phyloP scores from a whole-genome alignment of 1,140 invertebrate genomes.

The Drosophila mojavensis region DNA sequence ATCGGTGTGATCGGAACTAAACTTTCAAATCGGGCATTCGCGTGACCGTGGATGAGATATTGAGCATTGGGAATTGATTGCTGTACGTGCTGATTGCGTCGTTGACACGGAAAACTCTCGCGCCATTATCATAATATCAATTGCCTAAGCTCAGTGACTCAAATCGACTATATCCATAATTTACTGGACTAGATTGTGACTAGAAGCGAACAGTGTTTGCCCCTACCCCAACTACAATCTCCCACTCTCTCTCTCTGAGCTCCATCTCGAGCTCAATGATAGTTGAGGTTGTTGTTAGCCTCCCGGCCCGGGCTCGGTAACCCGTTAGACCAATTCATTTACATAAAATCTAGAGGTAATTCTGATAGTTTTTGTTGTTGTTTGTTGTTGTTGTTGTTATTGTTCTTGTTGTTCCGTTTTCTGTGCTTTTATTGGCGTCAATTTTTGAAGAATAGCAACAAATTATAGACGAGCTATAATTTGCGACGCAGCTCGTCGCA shows the following conservation, averaged over 20 bases:
- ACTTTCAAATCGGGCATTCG: not conserved
- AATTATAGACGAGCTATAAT: constrained; percentile 68
- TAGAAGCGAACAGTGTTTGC: constrained; percentile 18
- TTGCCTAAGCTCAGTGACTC: constrained; percentile 5
- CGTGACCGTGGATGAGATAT: constrained; percentile 26
- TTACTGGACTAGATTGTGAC: constrained; percentile 55
- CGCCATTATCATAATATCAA: constrained; percentile 51
- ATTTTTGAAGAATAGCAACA: constrained; percentile 69
- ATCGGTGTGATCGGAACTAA: not conserved
- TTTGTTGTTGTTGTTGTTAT: constrained; percentile 9
- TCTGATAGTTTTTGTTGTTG: constrained; percentile 46
- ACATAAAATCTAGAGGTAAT: constrained; percentile 63
- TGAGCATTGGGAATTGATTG: constrained; percentile 15
- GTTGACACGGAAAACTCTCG: constrained; percentile 54
- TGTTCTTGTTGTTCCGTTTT: constrained; percentile 11
- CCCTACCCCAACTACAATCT: too few relatives aligned
- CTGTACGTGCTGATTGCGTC: constrained; percentile 14
- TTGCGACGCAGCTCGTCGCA: constrained; percentile 61
- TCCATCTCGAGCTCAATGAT: constrained; percentile 6
- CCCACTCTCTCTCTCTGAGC: not conserved
- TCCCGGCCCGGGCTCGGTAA: constrained; percentile 21
- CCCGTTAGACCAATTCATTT: constrained; percentile 57
- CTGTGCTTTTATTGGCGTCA: constrained; percentile 69
- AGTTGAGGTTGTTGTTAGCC: constrained; percentile 14
- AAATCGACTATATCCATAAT: constrained; percentile 52